Percentiles rank a stretch among this genome's conserved stretches.
These are phyloP conservation scores for Drosophila anomelani DNA, from an alignment of 2,888 invertebrate genomes.

Conservation along the genomic window DNA sequence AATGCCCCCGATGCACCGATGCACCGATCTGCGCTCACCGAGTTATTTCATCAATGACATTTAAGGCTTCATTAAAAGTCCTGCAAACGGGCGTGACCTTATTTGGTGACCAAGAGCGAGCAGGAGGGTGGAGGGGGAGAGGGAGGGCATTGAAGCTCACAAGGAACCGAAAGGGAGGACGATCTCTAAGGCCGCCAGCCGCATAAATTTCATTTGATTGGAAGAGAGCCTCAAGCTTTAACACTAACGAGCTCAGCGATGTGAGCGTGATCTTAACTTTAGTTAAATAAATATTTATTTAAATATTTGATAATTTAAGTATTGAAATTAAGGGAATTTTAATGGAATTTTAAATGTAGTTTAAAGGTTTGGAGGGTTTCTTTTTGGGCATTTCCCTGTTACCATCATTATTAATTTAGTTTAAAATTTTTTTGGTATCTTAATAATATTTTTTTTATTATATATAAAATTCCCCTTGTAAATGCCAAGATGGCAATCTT, in stretches of 20 bases:
- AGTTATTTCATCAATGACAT: conserved; percentile 82
- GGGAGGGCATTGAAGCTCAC: not conserved
- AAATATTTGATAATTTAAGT: not conserved
- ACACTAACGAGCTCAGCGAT: conserved; percentile 67
- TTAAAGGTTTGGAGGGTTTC: not conserved
- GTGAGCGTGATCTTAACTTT: conserved; percentile 3
- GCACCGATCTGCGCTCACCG: not conserved
- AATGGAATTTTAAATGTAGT: not conserved
- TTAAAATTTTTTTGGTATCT: no score
- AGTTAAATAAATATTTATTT: not conserved
- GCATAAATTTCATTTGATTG: conserved; percentile 76
- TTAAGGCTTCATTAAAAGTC: conserved; percentile 82
- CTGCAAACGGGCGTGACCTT: conserved; percentile 73
- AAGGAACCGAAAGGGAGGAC: conserved; percentile 38
- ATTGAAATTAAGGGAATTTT: not conserved
- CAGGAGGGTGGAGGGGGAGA: not conserved
- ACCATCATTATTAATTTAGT: no score
- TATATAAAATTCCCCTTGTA: not conserved
- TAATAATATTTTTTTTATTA: no score
- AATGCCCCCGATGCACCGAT: conserved; percentile 7
- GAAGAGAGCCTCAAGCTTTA: conserved; percentile 6
- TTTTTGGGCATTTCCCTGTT: not conserved
- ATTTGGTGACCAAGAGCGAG: conserved; percentile 55
- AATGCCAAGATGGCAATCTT: not conserved
- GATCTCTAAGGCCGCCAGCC: conserved; percentile 67